Evolutionary conservation across 1,140 invertebrate genomes (phyloP), one percentile per base, ranked within the genome.

Genomic region (Drosophila elegans): DNA sequence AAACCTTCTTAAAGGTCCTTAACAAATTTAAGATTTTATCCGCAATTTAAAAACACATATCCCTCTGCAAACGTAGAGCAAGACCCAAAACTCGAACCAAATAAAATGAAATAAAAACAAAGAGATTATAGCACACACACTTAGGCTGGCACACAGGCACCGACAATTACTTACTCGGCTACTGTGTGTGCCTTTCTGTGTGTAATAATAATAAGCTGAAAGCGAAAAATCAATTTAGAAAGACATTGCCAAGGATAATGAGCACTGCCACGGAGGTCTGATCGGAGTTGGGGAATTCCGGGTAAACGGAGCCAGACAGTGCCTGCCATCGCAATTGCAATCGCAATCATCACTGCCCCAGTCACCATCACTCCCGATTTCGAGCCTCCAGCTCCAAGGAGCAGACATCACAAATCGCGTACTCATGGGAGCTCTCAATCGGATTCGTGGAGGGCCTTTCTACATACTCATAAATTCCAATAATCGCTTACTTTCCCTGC

Each of bases 171-270:
- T 44, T 6, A 1, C 16, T 21, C 16, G 1, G 16, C 16, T 21
- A 21, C 16, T 7, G 5, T 27, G 9, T 10, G n/a, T 45, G 42
- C 32, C 25, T 25, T 27, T n/a, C n/a, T 46, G 46, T 52, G 56
- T 29, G 16, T 21, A 21, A 21, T 21, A 21, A 21, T 21, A 66
- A 81, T 67, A 78, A 78, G 71, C 74, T 45, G 63, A 75, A 69
- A 72, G 74, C 78, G 48, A 73, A 85, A 86, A 85, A 86, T 81
- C 82, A 86, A 86, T 86, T 86, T 88, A 69, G 81, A 82, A 78
- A 68, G 72, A 41, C 78, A 64, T 82, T 79, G 61, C 69, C 82
- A 86, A 88, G 74, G 82, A 88, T 78, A 86, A 86, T 86, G 81
- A 84, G 77, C 73, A 55, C 63, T 44, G 12, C 13, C 66, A 54